Percentiles rank a stretch among this genome's conserved stretches.
Evolutionary conservation across 2,113 vertebrate species (phyloP).

Genomic region (Trematomus loennbergii): DNA sequence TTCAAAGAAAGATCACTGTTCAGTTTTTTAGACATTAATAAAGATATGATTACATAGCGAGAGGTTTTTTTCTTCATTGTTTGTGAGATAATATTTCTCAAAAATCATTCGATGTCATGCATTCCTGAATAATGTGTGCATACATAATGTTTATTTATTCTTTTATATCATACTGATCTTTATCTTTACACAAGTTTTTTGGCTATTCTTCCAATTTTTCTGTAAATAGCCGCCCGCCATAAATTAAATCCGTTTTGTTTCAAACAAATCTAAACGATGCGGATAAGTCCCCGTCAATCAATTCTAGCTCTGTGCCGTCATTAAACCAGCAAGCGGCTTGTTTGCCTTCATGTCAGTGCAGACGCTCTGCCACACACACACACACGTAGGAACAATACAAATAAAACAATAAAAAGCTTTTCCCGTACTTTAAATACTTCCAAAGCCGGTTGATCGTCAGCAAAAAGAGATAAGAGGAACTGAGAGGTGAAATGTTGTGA

Average conservation of each 20-base stretch:
- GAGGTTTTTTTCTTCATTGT: constrained; percentile 47
- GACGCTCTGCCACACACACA: constrained; percentile 60
- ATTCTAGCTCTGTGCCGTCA: constrained; percentile 74
- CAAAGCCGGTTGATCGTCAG: constrained; percentile 51
- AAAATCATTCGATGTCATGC: constrained; percentile 80
- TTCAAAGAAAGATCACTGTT: constrained; percentile 32
- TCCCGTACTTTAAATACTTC: constrained; percentile 43
- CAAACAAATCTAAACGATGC: constrained; percentile 44
- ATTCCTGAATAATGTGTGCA: constrained; percentile 73
- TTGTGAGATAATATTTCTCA: constrained; percentile 60
- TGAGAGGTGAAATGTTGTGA: constrained; percentile 56
- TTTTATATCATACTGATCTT: constrained; percentile 42
- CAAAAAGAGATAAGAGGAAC: constrained; percentile 36
- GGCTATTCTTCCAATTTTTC: constrained; percentile 31
- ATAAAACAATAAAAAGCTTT: constrained; percentile 17
- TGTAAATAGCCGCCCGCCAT: constrained; percentile 29
- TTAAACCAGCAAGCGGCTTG: constrained; percentile 78
- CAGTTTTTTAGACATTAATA: constrained; percentile 38
- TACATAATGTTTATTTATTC: constrained; percentile 45
- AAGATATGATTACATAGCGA: constrained; percentile 57
- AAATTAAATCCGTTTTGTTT: constrained; percentile 24
- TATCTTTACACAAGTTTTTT: constrained; percentile 38
- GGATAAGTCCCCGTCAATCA: constrained; percentile 71
- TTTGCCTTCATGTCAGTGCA: constrained; percentile 82
- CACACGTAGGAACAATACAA: background rate